A percentile compares a stretch with the other conserved stretches of the same genome.
Evolutionary conservation across 2,888 invertebrate genomes (phyloP).

Genomic region (Lasiommata megera): DNA sequence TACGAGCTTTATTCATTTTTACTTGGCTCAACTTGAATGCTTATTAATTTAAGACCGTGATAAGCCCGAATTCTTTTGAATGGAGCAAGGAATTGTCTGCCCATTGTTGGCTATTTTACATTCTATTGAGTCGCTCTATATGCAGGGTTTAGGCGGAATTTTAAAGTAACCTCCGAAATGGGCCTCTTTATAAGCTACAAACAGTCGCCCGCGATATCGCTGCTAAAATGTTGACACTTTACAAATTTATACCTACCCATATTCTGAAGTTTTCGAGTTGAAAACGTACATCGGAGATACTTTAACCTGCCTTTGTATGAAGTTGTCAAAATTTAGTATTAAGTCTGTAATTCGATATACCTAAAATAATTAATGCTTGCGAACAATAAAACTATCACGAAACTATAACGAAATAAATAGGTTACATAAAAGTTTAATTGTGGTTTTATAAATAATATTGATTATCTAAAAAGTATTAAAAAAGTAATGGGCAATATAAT

Average conservation of each 20-base stretch:
- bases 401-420: too few species aligned
- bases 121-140: slow-evolving; percentile 54
- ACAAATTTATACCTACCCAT: not conserved
- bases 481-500: too few species aligned
- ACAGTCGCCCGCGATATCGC: not conserved
- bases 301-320: too few species aligned
- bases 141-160: slow-evolving; percentile 21
- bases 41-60: slow-evolving; percentile 81
- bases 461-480: too few species aligned
- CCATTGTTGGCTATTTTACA: slow-evolving; percentile 76
- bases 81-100: slow-evolving; percentile 73
- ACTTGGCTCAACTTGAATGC: slow-evolving; percentile 81
- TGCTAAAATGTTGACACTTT: not conserved
- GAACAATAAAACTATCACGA: too few species aligned
- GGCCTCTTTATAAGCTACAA: slow-evolving; percentile 6
- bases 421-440: too few species aligned
- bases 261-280: too few species aligned
- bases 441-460: too few species aligned
- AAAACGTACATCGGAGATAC: too few species aligned
- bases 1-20: slow-evolving; percentile 81
- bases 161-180: slow-evolving; percentile 18
- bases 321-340: too few species aligned
- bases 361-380: too few species aligned
- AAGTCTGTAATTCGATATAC: too few species aligned
- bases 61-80: slow-evolving; percentile 79